phyloP scores from a whole-genome alignment of 2,797 vertebrate genomes.

The Danio aesculapii region DNA sequence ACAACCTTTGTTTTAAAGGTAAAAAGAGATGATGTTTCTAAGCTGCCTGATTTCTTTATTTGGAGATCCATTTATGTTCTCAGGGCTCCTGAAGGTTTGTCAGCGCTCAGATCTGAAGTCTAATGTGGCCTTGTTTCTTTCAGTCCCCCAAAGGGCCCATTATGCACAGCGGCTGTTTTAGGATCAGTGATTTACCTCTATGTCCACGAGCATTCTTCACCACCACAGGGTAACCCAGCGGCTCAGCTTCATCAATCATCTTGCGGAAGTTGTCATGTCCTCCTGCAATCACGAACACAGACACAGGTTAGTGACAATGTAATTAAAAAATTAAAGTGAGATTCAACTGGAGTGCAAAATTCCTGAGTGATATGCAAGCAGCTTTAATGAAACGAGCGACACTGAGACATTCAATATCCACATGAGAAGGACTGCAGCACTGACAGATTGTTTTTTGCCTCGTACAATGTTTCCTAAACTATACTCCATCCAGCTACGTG shows the following conservation, averaged over 20 bases:
- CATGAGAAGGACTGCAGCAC: constrained; percentile 29
- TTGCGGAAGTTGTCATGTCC: constrained; percentile 94
- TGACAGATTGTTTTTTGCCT: constrained; percentile 11
- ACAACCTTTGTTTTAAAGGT: constrained; percentile 42
- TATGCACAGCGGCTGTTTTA: constrained; percentile 2
- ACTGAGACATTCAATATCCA: constrained; percentile 48
- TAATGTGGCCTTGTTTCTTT: background rate
- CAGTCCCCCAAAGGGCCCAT: background rate
- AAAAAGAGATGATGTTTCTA: constrained; percentile 16
- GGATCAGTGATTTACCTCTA: constrained; percentile 80
- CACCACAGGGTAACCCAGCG: constrained; percentile 91
- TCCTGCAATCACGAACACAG: constrained; percentile 72
- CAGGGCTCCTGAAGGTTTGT: constrained; percentile 10
- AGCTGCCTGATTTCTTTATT: constrained; percentile 26
- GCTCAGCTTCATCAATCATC: constrained; percentile 92
- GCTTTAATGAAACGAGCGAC: constrained; percentile 36
- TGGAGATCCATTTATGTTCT: background rate
- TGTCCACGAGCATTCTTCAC: constrained; percentile 94
- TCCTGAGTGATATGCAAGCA: constrained; percentile 11
- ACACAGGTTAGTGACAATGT: constrained; percentile 40
- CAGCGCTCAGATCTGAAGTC: constrained; percentile 28
- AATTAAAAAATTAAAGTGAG: constrained; percentile 44
- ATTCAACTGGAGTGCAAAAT: constrained; percentile 40
- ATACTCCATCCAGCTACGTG: background rate
- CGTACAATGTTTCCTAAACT: background rate